These are phyloP conservation scores for Agelastica alni DNA, from an alignment of 2,888 invertebrate species.

Conservation along the genomic window DNA sequence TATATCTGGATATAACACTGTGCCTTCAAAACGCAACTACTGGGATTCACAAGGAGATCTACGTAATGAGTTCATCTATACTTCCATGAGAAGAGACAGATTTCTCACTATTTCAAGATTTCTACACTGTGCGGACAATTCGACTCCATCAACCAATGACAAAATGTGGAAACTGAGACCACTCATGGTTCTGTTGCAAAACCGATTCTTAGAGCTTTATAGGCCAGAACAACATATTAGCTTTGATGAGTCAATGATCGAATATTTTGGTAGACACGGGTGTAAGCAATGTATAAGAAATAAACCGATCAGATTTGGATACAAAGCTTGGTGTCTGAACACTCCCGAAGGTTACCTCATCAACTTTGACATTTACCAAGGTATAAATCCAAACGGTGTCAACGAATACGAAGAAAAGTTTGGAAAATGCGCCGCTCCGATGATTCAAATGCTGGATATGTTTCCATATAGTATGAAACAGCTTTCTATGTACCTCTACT, in stretches of 20 bases:
- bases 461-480: conserved; percentile 3
- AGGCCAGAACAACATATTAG: conserved; percentile 5
- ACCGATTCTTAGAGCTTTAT: background rate
- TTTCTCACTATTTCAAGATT: no score
- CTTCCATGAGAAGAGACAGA: no score
- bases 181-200: background rate
- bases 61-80: no score
- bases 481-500: conserved; percentile 1
- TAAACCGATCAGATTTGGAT: conserved; percentile 24
- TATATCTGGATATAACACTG: no score
- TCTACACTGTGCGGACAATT: no score
- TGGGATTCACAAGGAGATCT: no score
- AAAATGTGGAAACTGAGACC: conserved; percentile 10
- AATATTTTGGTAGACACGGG: conserved; percentile 8
- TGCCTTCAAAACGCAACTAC: no score
- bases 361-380: conserved; percentile 29
- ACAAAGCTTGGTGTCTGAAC: conserved; percentile 12
- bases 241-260: conserved; percentile 18
- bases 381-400: conserved; percentile 4
- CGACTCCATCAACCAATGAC: no score
- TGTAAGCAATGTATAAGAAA: conserved; percentile 29
- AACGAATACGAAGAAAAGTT: conserved; percentile 8
- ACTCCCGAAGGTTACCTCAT: conserved; percentile 10
- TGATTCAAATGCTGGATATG: conserved; percentile 8
- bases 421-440: conserved; percentile 20